Conservation (phyloP, 2,113 vertebrate species). For the Ictalurus furcatus region DNA sequence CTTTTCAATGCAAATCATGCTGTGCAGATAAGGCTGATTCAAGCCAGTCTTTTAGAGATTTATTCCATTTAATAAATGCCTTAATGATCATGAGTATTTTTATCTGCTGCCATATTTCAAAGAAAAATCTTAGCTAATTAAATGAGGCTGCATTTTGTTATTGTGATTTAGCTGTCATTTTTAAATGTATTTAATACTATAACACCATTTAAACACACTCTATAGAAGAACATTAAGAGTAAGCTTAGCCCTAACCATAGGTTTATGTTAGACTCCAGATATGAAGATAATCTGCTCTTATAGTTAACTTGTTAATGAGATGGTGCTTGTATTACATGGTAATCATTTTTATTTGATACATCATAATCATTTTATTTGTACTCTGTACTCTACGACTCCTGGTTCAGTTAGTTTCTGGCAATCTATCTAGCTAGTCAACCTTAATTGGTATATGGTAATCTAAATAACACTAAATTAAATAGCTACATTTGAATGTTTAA, state of each 20-base stretch:
- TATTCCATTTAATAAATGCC: not conserved
- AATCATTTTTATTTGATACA: not conserved
- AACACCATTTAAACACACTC: not conserved
- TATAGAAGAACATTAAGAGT: not conserved
- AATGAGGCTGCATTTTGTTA: not conserved
- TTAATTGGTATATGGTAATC: not conserved
- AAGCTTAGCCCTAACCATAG: not conserved
- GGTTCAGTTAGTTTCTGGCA: not conserved
- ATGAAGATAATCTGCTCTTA: not conserved
- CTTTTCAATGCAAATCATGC: slow-evolving; percentile 18
- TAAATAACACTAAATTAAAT: not conserved
- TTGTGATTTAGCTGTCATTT: not conserved
- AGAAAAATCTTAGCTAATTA: slow-evolving; percentile 10
- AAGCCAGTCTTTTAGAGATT: slow-evolving; percentile 8
- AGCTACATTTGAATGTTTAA: not conserved
- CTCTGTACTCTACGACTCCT: not conserved
- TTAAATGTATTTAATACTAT: not conserved
- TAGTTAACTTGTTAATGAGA: not conserved
- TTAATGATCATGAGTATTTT: not conserved
- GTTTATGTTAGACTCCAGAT: not conserved
- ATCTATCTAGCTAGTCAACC: not conserved
- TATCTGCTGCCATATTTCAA: slow-evolving; percentile 8
- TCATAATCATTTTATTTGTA: not conserved
- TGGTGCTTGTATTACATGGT: not conserved
- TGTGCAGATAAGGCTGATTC: slow-evolving; percentile 11